Evolutionary conservation across 2,113 vertebrate species (phyloP).

Genomic region (Ursus arctos): DNA sequence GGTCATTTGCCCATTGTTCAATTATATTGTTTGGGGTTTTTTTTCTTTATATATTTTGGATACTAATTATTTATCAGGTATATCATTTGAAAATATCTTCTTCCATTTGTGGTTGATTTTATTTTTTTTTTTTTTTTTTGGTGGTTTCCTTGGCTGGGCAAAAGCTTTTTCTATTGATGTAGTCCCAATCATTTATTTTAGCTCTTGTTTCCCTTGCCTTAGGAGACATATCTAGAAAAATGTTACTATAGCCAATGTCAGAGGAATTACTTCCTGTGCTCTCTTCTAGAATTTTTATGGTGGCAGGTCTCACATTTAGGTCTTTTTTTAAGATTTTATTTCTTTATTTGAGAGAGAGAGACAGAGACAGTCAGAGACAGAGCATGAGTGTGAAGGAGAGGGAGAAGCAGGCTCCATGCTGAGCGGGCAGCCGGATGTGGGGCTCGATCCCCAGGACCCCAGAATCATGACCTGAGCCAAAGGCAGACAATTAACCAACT

Average conservation of each 20-base stretch:
- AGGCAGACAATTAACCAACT: no score
- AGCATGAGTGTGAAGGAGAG: no score
- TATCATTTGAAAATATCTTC: background rate
- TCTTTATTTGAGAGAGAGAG: no score
- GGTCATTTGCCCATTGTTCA: background rate
- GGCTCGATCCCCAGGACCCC: no score
- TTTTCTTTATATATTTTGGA: no score
- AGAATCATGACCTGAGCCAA: no score
- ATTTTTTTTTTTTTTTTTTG: background rate
- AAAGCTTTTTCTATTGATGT: background rate
- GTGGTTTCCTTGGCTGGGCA: background rate
- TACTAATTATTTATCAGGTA: background rate
- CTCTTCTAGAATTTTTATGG: background rate
- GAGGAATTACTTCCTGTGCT: background rate
- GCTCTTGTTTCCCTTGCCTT: background rate
- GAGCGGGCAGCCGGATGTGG: no score
- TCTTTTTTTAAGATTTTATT: background rate
- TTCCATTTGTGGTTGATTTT: background rate
- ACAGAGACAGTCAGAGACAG: no score
- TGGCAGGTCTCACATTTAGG: background rate
- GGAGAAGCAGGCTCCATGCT: no score
- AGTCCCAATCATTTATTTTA: background rate
- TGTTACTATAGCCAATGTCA: background rate
- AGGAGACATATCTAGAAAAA: background rate
- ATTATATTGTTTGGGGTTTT: no score